Base-by-base conservation (phyloP, 2,888 invertebrate genomes). In the Blastobasis adustella region DNA sequence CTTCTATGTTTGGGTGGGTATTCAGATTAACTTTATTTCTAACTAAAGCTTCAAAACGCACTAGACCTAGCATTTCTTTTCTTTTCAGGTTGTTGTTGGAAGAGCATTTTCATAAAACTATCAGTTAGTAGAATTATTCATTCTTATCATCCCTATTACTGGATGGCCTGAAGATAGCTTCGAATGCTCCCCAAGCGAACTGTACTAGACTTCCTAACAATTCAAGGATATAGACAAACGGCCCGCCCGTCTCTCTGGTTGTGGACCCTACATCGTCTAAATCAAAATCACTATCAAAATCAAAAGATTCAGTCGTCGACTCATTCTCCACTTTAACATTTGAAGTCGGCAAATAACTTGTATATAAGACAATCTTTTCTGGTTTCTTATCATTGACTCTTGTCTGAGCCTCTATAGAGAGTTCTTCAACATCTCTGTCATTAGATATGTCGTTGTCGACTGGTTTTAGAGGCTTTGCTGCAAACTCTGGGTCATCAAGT, bases 371-470 rank as follows among this genome's bases (percentile, higher is more conserved):
- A 4, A 86, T 61, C 54, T 87, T 88, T 52, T 88, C 88, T 0
- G 88, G 88, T 66, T 84, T 87, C 42, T 69, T 77, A 0, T 69
- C 77, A 1, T 51, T 49, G 1, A 49, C 47, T 57, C 74, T 82
- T 36, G 63, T 72, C 0, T 71, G 23, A 0, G 68, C 73, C 43
- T 81, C 82, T 0, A 61, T 57, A 0, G 84, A 80, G 0, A 88
- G 53, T 56, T 86, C 84, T 59, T 88, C 88, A 0, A 81, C 71
- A 40, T 86, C 87, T 57, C 80, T 70, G 1, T 64, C 65, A 6
- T 59, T 58, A 0, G 66, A 60, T 10, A 80, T 73, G 37, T 76
- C 69, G 58, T 85, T 84, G 56, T 69, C 70, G 0, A 77, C 51
- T 0, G 77, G 75, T 10, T 67, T 64, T 5, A 72, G 54, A 0